These are phyloP conservation scores for Pontoporia blainvillei DNA, from an alignment of 2,113 vertebrate species.

Conservation along the genomic window DNA sequence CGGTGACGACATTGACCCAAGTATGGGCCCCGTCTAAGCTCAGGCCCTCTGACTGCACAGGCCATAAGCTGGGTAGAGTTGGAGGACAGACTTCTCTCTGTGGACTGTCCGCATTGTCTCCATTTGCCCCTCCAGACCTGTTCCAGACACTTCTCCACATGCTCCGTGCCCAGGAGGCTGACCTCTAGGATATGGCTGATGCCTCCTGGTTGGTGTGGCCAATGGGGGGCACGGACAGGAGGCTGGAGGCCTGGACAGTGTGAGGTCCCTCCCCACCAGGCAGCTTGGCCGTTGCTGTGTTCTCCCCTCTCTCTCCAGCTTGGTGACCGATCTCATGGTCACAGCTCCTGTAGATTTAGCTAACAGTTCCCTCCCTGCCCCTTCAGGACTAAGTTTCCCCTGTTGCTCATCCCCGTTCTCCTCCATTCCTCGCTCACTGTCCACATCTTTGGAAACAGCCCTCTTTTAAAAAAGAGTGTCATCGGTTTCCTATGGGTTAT, in stretches of 20 bases:
- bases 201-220: neutral
- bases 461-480: neutral
- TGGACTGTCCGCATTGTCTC: neutral
- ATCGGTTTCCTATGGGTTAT: neutral
- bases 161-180: neutral
- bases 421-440: neutral
- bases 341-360: neutral
- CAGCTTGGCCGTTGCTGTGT: neutral
- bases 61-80: rapidly evolving
- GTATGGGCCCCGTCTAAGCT: neutral
- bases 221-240: neutral
- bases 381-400: neutral
- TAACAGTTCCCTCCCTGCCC: neutral
- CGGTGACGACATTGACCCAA: neutral
- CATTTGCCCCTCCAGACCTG: neutral
- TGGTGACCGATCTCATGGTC: neutral
- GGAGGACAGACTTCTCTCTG: neutral
- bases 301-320: neutral
- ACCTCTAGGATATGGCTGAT: too few species aligned
- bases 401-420: neutral
- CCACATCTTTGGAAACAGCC: neutral
- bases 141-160: neutral
- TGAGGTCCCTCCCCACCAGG: neutral
- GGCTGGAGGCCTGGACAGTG: neutral
- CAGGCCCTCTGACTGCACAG: neutral